These are phyloP conservation scores for Mellivora capensis DNA, from an alignment of 2,113 vertebrate genomes.

Conservation along the genomic window DNA sequence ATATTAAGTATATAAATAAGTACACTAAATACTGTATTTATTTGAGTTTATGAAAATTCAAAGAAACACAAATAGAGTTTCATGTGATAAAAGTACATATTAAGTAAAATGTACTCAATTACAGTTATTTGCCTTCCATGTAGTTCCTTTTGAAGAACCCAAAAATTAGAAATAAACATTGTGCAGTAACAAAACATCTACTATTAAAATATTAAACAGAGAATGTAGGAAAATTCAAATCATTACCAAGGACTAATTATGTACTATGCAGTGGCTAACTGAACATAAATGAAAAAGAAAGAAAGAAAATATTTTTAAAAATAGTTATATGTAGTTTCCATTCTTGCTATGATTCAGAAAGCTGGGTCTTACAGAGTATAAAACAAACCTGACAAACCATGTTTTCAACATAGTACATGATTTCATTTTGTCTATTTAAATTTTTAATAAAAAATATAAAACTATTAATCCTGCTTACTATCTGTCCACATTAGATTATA, in stretches of 20 bases:
- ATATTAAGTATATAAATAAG: not conserved
- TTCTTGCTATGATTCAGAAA: not conserved
- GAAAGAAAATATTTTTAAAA: no score
- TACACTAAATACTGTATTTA: not conserved
- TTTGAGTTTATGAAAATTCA: not conserved
- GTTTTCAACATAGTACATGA: not conserved
- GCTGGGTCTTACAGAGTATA: not conserved
- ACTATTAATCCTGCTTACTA: not conserved
- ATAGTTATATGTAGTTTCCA: not conserved
- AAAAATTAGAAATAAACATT: not conserved
- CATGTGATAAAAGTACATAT: not conserved
- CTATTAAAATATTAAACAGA: not conserved
- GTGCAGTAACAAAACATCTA: not conserved
- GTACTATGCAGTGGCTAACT: no score
- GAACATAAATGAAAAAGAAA: no score
- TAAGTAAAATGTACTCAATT: not conserved
- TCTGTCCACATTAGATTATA: not conserved
- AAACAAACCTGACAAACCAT: not conserved
- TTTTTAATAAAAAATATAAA: not conserved
- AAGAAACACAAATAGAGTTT: not conserved
- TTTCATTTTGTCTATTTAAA: not conserved
- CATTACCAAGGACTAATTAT: no score
- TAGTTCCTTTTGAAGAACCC: not conserved
- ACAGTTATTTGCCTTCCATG: not conserved
- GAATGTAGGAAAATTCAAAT: not conserved